A percentile compares a stretch with the other conserved stretches of the same genome.
phyloP scores from a whole-genome alignment of 2,797 vertebrate genomes.

The Corythornis leucogaster region DNA sequence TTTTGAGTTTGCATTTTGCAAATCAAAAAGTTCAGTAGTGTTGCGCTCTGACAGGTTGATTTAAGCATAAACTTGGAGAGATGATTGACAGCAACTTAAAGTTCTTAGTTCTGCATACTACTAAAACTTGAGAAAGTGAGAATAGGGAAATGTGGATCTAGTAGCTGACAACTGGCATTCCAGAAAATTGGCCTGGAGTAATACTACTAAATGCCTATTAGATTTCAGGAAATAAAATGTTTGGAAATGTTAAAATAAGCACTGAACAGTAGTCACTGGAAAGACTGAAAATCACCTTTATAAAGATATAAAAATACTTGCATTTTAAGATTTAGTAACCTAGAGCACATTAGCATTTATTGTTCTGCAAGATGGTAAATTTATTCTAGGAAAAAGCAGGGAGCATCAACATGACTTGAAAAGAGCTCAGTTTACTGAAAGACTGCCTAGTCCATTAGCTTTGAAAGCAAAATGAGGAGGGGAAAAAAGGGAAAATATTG shows the following conservation, averaged over 20 bases:
- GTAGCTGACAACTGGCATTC: neutral
- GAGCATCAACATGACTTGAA: neutral
- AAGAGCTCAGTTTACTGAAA: neutral
- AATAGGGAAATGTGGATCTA: neutral
- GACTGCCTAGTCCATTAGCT: neutral
- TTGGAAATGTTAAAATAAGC: neutral
- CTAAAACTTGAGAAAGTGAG: constrained; percentile 39
- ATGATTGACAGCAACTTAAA: neutral
- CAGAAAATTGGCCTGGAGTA: neutral
- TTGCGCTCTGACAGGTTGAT: neutral
- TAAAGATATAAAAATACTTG: neutral
- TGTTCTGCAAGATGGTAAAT: neutral
- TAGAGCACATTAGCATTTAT: neutral
- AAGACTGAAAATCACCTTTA: neutral
- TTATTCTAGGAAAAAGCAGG: neutral
- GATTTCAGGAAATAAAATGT: neutral
- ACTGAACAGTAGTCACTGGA: neutral
- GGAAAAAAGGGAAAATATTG: neutral
- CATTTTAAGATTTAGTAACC: neutral
- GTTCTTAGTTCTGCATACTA: neutral
- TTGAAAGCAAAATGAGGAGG: neutral
- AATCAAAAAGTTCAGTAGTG: neutral
- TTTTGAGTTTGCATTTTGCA: neutral
- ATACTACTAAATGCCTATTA: neutral
- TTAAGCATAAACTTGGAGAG: neutral